phyloP scores from a whole-genome alignment of 1,140 invertebrate genomes.

The Drosophila baimaii region DNA sequence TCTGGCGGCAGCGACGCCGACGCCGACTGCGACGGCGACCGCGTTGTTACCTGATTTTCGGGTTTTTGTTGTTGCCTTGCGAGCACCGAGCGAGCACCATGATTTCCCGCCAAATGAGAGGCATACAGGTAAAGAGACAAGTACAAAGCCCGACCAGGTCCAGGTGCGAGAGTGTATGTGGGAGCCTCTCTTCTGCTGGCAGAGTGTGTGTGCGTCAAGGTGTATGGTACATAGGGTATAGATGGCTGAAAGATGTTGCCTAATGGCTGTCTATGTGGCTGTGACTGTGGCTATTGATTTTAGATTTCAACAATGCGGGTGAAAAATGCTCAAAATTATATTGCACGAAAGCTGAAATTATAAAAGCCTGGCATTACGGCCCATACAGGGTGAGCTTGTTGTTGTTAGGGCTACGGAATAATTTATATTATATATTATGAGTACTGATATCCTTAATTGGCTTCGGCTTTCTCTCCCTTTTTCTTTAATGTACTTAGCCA shows the following conservation, averaged over 20 bases:
- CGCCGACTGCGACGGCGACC: constrained; percentile 25
- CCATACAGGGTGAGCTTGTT: constrained; percentile 53
- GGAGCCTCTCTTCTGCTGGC: constrained; percentile 14
- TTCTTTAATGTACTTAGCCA: background rate
- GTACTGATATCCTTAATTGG: background rate
- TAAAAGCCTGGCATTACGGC: constrained; percentile 52
- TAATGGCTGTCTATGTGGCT: constrained; percentile 62
- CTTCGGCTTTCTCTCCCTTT: background rate
- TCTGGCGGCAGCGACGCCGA: constrained; percentile 10
- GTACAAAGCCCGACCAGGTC: constrained; percentile 51
- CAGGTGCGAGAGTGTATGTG: constrained; percentile 21
- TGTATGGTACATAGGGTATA: constrained; percentile 52
- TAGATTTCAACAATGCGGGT: constrained; percentile 79
- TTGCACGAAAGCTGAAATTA: constrained; percentile 71
- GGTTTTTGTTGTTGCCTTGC: constrained; percentile 73
- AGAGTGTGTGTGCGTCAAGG: constrained; percentile 49
- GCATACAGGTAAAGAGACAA: constrained; percentile 65
- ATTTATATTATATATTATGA: no score
- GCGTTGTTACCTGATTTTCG: constrained; percentile 79
- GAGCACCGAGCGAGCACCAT: constrained; percentile 47
- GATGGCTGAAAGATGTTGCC: constrained; percentile 65
- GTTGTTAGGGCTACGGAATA: background rate
- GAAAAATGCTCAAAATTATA: constrained; percentile 80
- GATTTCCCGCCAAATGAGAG: constrained; percentile 82
- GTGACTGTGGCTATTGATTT: constrained; percentile 70